Evolutionary conservation across 2,797 vertebrate genomes (phyloP).

Genomic region (Carcharodon carcharias): DNA sequence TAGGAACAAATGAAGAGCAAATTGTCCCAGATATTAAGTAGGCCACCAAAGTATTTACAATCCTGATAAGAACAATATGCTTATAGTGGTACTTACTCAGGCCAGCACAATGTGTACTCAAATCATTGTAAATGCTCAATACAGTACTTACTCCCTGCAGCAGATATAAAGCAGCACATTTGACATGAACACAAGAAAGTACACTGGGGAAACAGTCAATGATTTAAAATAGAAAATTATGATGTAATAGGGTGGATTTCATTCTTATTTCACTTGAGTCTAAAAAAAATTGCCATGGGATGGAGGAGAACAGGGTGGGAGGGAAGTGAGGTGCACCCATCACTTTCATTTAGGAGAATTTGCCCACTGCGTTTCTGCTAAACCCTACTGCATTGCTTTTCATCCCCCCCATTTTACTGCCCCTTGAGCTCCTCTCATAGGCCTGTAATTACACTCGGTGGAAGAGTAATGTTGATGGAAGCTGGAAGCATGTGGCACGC

Average conservation of each 20-base stretch:
- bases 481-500: not conserved
- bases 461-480: not conserved
- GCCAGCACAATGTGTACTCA: not conserved
- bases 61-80: not conserved
- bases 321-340: not conserved
- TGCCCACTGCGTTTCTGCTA: not conserved
- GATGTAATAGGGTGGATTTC: not conserved
- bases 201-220: not conserved
- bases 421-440: not conserved
- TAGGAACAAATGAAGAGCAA: constrained; percentile 12
- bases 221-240: not conserved
- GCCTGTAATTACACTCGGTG: not conserved
- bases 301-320: not conserved
- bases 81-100: not conserved
- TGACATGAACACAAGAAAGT: not conserved
- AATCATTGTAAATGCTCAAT: not conserved
- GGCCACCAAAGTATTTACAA: constrained; percentile 2
- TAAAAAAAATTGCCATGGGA: no score
- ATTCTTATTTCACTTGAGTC: not conserved
- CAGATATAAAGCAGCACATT: not conserved
- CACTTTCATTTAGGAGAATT: not conserved
- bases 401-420: not conserved
- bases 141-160: not conserved
- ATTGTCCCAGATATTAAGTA: not conserved
- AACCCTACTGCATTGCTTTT: not conserved